These are phyloP conservation scores for Pemphredon lugubris DNA, from an alignment of 2,888 invertebrate genomes.

Conservation along the genomic window DNA sequence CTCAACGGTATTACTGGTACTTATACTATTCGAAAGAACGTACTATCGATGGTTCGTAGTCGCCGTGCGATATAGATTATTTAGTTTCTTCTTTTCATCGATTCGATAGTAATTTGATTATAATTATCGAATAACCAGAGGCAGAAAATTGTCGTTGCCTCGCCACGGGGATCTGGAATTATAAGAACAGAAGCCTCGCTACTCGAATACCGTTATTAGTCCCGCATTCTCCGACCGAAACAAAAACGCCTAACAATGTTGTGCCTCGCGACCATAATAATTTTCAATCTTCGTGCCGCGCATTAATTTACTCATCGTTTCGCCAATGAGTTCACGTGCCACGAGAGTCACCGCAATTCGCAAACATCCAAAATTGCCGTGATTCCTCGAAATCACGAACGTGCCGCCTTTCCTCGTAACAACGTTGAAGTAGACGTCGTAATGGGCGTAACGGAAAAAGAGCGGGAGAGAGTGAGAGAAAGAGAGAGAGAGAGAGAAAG, in stretches of 20 bases:
- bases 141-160: too few species aligned
- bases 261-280: slow-evolving; percentile 6
- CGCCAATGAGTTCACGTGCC: slow-evolving; percentile 47
- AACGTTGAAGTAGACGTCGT: background rate
- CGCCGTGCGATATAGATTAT: too few species aligned
- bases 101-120: too few species aligned
- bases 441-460: background rate
- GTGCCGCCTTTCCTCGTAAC: slow-evolving; percentile 1
- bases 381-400: slow-evolving; percentile 26
- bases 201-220: too few species aligned
- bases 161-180: too few species aligned
- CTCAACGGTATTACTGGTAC: too few species aligned
- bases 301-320: slow-evolving; percentile 55
- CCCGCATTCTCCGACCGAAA: too few species aligned
- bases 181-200: too few species aligned
- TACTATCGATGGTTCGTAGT: too few species aligned
- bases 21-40: too few species aligned
- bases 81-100: too few species aligned
- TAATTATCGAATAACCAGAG: too few species aligned
- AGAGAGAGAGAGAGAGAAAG: background rate
- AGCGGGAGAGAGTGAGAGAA: background rate
- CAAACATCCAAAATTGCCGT: slow-evolving; percentile 40
- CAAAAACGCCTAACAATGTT: background rate
- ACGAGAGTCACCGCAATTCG: slow-evolving; percentile 31
- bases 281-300: slow-evolving; percentile 16